Conservation (phyloP, 1,140 invertebrate species). For the Micrasema minimum region DNA sequence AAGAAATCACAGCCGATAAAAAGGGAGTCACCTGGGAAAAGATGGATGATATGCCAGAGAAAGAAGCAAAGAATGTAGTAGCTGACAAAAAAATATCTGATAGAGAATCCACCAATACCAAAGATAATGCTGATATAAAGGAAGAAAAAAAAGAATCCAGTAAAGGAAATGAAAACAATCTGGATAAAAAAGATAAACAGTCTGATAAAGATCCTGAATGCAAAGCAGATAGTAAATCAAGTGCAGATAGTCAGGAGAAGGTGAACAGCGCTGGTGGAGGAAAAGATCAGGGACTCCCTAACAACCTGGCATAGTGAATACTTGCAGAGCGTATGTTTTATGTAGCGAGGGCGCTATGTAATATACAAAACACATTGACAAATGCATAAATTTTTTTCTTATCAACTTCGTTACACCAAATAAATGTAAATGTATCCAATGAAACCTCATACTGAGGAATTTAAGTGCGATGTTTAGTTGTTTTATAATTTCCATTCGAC, state of each 20-base stretch:
- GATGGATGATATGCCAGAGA: conserved; percentile 26
- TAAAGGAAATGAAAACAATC: conserved; percentile 3
- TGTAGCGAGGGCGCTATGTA: background rate
- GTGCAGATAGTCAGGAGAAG: conserved; percentile 9
- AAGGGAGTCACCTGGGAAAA: conserved; percentile 44
- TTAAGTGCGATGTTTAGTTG: too few species aligned
- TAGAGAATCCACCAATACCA: background rate
- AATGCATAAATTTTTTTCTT: conserved; percentile 2
- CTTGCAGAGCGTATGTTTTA: background rate
- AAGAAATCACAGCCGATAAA: conserved; percentile 45
- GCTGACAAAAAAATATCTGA: conserved; percentile 5
- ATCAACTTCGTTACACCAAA: background rate
- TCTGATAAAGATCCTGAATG: background rate
- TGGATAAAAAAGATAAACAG: conserved; percentile 3
- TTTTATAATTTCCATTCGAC: background rate
- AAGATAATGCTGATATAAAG: conserved; percentile 3
- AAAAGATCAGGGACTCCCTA: conserved; percentile 10
- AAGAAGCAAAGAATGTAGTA: conserved; percentile 4
- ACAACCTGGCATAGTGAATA: conserved; percentile 14
- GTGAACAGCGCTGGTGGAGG: background rate
- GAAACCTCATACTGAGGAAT: background rate
- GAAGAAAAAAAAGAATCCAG: background rate
- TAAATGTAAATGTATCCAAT: conserved; percentile 11
- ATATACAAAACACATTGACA: background rate
- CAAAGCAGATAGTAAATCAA: background rate